Evolutionary conservation across 2,797 vertebrate species (phyloP).

Genomic region (Iguana delicatissima): DNA sequence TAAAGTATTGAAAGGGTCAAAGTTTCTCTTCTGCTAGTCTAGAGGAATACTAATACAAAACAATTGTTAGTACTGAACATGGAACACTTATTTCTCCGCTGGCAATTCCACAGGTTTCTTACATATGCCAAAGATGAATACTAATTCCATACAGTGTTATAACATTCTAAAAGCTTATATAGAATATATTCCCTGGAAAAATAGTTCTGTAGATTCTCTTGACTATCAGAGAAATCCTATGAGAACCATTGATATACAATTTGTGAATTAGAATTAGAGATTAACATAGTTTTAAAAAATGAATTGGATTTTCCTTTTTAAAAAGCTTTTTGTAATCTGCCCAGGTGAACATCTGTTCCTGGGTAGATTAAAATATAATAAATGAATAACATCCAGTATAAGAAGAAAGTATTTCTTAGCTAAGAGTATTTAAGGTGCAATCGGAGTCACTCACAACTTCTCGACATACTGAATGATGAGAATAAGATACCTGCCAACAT

Average conservation of each 20-base stretch:
- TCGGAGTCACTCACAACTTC: background rate
- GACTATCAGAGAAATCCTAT: background rate
- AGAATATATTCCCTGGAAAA: background rate
- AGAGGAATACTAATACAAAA: background rate
- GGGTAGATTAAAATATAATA: background rate
- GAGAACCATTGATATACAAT: background rate
- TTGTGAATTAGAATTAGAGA: background rate
- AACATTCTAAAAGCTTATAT: background rate
- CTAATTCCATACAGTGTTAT: background rate
- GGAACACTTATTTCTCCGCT: background rate
- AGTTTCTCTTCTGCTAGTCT: too few species aligned
- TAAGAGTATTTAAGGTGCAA: background rate
- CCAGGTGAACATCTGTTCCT: background rate
- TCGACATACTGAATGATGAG: background rate
- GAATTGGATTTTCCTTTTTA: too few species aligned
- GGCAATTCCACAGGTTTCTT: background rate
- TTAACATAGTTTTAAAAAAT: background rate
- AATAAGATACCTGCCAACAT: background rate
- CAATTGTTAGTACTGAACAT: background rate
- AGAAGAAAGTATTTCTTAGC: background rate
- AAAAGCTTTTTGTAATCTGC: too few species aligned
- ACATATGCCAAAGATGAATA: background rate
- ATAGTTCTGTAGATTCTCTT: background rate
- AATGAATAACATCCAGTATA: background rate
- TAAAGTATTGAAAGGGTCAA: too few species aligned